Percentiles rank a stretch among this genome's conserved stretches.
Evolutionary conservation across 1,140 invertebrate species (phyloP).

Genomic region (Wasmannia auropunctata): DNA sequence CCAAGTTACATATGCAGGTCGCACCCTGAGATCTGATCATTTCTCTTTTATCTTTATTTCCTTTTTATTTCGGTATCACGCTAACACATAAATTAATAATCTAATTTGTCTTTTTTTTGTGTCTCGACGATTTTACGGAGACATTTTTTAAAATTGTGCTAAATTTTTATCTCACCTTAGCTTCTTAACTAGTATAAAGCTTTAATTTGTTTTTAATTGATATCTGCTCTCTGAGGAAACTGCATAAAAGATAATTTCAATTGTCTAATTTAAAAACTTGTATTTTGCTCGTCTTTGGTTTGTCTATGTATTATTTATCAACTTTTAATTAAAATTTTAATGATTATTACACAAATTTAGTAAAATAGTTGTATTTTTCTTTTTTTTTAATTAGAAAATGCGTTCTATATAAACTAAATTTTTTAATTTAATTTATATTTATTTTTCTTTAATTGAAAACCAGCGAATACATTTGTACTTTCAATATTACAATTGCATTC

Average conservation of each 20-base stretch:
- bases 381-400: no score
- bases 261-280: no score
- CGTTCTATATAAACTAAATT: no score
- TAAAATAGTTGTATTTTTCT: no score
- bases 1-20: neutral
- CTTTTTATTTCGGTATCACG: neutral
- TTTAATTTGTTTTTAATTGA: neutral
- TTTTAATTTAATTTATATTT: no score
- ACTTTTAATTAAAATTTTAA: no score
- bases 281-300: no score
- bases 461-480: no score
- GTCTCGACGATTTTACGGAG: neutral
- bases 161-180: neutral
- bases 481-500: no score
- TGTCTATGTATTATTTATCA: no score
- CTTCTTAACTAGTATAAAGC: neutral
- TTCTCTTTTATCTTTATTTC: constrained; percentile 14
- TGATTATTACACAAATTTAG: no score
- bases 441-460: no score
- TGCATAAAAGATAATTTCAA: neutral
- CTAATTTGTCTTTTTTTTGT: neutral
- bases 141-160: neutral
- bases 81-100: neutral
- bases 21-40: neutral
- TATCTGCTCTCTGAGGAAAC: neutral